phyloP scores from a whole-genome alignment of 1,140 invertebrate species.

The Metopolophium dirhodum region DNA sequence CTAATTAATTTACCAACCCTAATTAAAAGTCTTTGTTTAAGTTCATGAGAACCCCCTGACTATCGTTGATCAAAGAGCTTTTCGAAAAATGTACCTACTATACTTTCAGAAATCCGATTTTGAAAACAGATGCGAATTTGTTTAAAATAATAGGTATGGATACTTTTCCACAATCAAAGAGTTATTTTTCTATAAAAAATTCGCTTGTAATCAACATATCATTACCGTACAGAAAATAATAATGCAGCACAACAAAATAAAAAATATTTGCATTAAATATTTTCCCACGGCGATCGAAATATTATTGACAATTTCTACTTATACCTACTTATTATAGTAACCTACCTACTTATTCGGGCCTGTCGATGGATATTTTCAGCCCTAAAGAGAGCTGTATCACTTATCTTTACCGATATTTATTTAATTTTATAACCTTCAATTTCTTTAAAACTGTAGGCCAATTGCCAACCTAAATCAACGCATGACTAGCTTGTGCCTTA shows the following conservation, averaged over 20 bases:
- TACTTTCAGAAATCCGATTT: background rate
- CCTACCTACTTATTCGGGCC: too few relatives aligned
- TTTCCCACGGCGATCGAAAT: background rate
- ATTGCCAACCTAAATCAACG: too few relatives aligned
- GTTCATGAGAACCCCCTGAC: background rate
- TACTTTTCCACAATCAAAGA: background rate
- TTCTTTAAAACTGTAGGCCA: too few relatives aligned
- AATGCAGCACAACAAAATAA: too few relatives aligned
- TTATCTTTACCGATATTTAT: too few relatives aligned
- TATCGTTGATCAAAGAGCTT: background rate
- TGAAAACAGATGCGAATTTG: background rate
- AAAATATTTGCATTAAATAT: too few relatives aligned
- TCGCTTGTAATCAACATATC: background rate
- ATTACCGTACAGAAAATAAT: background rate
- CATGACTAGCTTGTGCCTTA: too few relatives aligned
- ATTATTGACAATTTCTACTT: background rate
- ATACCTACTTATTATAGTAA: background rate
- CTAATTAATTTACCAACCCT: background rate
- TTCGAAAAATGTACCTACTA: background rate
- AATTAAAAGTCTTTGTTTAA: background rate
- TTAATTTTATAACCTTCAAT: too few relatives aligned
- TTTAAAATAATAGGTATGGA: background rate
- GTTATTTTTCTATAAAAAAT: background rate
- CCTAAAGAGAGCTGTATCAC: too few relatives aligned
- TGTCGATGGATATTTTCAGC: too few relatives aligned